These are phyloP conservation scores for Parnassius glacialis DNA, from an alignment of 2,888 invertebrate species.

Conservation along the genomic window DNA sequence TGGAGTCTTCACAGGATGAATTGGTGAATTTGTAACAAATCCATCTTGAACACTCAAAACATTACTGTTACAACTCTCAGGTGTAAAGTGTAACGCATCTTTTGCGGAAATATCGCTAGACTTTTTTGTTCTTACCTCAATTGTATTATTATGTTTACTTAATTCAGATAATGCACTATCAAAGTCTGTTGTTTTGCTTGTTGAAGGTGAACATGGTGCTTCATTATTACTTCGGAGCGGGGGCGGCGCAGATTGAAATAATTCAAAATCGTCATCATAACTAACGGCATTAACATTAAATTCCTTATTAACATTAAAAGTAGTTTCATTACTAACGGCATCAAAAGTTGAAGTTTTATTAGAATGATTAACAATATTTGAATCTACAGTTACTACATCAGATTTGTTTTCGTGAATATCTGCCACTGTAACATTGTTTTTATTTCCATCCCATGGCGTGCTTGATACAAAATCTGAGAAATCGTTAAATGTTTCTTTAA, in stretches of 20 bases:
- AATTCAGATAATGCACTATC: constrained; percentile 12
- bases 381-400: constrained; percentile 12
- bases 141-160: constrained; percentile 28
- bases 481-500: constrained; percentile 69
- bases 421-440: constrained; percentile 26
- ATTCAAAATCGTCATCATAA: constrained; percentile 68
- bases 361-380: constrained; percentile 24
- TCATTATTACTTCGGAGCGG: constrained; percentile 31
- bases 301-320: constrained; percentile 7
- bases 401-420: constrained; percentile 15
- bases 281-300: constrained; percentile 21
- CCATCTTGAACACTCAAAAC: constrained; percentile 34
- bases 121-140: constrained; percentile 38
- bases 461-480: constrained; percentile 67
- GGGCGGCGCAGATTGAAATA: constrained; percentile 69
- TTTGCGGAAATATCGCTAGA: constrained; percentile 42
- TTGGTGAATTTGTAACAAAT: constrained; percentile 34
- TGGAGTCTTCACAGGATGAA: constrained; percentile 30
- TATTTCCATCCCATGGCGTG: constrained; percentile 45
- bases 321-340: constrained; percentile 35
- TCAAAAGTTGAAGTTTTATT: constrained; percentile 11
- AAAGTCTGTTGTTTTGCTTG: constrained; percentile 23
- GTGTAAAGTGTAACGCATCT: constrained; percentile 28
- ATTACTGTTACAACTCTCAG: constrained; percentile 31
- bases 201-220: constrained; percentile 23